These are phyloP conservation scores for Pantherophis vulpinus DNA, from an alignment of 2,797 vertebrate species.

Conservation along the genomic window DNA sequence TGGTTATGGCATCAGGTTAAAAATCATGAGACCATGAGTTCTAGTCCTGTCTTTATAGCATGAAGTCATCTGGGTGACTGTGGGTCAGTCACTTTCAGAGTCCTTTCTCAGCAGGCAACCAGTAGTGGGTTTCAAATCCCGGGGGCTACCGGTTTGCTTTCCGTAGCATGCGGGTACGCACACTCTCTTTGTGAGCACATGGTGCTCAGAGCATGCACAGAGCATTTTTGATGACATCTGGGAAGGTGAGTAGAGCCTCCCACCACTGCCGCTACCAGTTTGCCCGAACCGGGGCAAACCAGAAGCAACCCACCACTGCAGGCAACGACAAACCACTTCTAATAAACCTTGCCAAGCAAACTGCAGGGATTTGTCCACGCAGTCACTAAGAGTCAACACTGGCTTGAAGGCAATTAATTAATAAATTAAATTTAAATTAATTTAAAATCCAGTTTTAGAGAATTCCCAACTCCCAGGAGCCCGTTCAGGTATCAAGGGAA, in stretches of 20 bases:
- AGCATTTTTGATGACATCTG: too few species aligned
- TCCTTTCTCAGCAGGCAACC: not conserved
- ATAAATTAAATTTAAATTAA: not conserved
- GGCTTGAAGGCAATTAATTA: not conserved
- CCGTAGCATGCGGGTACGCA: rapidly evolving
- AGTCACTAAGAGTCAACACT: not conserved
- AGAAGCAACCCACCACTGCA: too few species aligned
- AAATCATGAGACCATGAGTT: not conserved
- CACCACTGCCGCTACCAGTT: too few species aligned
- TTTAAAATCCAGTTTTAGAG: not conserved
- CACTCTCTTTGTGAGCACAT: too few species aligned
- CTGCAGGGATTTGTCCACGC: not conserved
- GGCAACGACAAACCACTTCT: not conserved
- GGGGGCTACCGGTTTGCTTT: too few species aligned
- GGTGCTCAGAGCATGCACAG: too few species aligned
- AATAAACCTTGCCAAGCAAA: not conserved
- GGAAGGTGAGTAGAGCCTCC: too few species aligned
- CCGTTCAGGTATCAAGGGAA: not conserved
- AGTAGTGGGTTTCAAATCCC: too few species aligned
- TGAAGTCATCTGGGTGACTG: not conserved
- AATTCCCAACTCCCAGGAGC: not conserved
- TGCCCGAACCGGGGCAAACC: too few species aligned
- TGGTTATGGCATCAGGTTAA: not conserved
- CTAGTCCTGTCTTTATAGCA: not conserved
- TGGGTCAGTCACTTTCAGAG: not conserved